Evolutionary conservation across 2,888 invertebrate species (phyloP).

Genomic region (Antheraea assamensis): DNA sequence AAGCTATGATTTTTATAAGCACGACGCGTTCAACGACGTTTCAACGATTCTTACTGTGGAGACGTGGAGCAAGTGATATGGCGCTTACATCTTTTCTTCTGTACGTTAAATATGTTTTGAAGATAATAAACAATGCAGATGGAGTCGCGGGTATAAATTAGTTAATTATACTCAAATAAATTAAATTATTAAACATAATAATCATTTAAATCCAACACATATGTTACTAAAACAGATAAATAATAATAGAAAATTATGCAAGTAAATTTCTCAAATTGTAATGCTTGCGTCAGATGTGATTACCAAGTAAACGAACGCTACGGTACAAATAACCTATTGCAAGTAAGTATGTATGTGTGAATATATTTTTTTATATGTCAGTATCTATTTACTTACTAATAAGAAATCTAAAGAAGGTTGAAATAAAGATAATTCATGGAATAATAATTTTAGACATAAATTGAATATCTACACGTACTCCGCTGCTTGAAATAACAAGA

Average conservation of each 20-base stretch:
- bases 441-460: background rate
- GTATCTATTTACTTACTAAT: background rate
- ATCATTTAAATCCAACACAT: background rate
- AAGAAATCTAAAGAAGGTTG: background rate
- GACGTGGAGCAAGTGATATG: too few species aligned
- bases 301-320: background rate
- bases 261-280: constrained; percentile 8
- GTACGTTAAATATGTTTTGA: too few species aligned
- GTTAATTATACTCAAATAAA: background rate
- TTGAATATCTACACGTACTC: background rate
- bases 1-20: too few species aligned
- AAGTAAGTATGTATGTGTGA: background rate
- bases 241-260: background rate
- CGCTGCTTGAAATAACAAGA: background rate
- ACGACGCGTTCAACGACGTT: too few species aligned
- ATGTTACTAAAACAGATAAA: constrained; percentile 6
- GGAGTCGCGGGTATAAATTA: too few species aligned
- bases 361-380: background rate
- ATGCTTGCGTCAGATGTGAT: background rate
- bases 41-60: too few species aligned
- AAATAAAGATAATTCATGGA: background rate
- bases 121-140: too few species aligned
- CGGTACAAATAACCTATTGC: background rate
- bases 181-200: background rate
- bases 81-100: too few species aligned